Base-by-base conservation (phyloP, 2,888 invertebrate genomes). In the Philaethria dido region DNA sequence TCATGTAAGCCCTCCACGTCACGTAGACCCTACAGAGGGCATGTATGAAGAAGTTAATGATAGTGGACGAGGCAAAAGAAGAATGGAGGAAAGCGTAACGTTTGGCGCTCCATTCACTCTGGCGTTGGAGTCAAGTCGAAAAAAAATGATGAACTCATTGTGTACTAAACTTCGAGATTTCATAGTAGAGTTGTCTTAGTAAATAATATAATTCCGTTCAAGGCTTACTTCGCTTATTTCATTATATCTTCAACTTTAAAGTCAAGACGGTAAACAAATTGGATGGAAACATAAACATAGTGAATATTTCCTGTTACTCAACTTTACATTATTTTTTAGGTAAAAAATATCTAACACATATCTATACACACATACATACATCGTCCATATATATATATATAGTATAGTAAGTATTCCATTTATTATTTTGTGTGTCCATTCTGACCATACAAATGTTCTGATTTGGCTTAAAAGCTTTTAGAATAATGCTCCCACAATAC, bases 401-500 rank as follows among this genome's bases (percentile, higher is more conserved):
- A 29, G 14, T 8, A 18, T 20, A 42, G 20, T 5, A n/a, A 60
- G 29, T 13, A 60, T 13, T 45, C 29, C 18, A 18, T 45, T 44
- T 16, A 18, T 14, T 25, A 18, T 18, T 16, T 60, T 8, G 9
- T 9, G 25, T 45, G 29, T 44, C 42, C 16, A 29, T 8, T 59
- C 44, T 18, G 14, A 29, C 16, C 29, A 44, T 44, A 59, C 25
- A 59, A 44, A 59, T 59, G 45, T 45, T 25, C 18, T 18, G 60
- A 45, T 60, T 60, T 60, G n/a, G 44, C 18, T 25, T 45, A 60
- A 44, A 60, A 33, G 60, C 60, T 60, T 45, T 60, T 60, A 60
- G 6, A 33, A 45, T 33, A 45, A 60, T 44, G 59, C 16, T n/a
- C 1, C 16, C 22, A 29, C 16, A 25, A 25, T 45, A 45, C 29